These are phyloP conservation scores for Rhogogaster chlorosoma DNA, from an alignment of 2,888 invertebrate genomes.

Conservation along the genomic window DNA sequence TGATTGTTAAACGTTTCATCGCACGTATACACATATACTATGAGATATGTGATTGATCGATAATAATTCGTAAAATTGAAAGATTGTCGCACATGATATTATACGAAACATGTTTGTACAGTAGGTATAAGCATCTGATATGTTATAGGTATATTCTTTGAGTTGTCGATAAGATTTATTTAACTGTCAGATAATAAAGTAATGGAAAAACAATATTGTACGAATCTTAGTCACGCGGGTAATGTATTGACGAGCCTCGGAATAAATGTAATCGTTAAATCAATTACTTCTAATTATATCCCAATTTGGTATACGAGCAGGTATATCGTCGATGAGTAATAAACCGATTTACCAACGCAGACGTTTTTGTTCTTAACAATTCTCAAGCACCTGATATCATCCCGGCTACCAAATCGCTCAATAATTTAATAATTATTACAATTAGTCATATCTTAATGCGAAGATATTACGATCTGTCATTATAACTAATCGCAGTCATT, in stretches of 20 bases:
- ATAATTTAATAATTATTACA: not conserved
- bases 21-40: too few species aligned
- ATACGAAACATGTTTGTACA: not conserved
- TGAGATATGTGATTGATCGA: not conserved
- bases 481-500: not conserved
- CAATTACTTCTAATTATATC: not conserved
- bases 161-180: not conserved
- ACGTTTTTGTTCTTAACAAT: not conserved
- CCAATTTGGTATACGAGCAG: not conserved
- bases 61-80: not conserved
- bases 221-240: not conserved
- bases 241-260: not conserved
- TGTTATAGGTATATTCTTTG: not conserved
- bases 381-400: not conserved
- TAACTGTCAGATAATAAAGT: not conserved
- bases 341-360: not conserved
- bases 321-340: not conserved
- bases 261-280: not conserved
- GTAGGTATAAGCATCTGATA: not conserved
- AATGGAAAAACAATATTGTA: not conserved
- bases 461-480: not conserved
- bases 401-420: not conserved
- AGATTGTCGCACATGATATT: not conserved
- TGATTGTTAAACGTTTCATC: not conserved
- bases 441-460: not conserved